These are phyloP conservation scores for Nyctalus aviator DNA, from an alignment of 2,797 vertebrate species.

Conservation along the genomic window DNA sequence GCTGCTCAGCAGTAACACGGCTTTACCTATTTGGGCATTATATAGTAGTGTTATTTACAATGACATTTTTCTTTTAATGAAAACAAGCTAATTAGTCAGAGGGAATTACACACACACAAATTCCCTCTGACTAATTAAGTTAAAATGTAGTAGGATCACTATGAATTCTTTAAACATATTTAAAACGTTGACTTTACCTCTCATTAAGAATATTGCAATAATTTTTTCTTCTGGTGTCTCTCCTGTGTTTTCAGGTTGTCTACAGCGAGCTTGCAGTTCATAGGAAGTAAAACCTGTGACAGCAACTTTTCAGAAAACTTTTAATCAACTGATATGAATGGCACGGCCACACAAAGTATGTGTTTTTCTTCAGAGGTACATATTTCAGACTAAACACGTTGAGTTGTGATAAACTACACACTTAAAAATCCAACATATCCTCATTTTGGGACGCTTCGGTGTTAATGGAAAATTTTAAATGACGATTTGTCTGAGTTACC, in stretches of 20 bases:
- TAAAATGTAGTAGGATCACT: background rate
- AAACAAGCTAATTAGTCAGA: too few relatives aligned
- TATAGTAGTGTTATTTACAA: background rate
- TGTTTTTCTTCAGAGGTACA: background rate
- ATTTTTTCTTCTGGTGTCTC: background rate
- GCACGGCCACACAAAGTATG: too few relatives aligned
- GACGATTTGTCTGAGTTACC: background rate
- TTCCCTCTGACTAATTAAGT: background rate
- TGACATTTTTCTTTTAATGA: background rate
- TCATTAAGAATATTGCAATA: background rate
- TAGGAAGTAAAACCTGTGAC: background rate
- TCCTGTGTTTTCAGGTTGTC: background rate
- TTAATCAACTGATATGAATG: background rate
- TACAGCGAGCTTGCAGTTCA: background rate
- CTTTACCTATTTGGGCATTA: background rate
- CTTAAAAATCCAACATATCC: background rate
- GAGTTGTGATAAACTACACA: background rate
- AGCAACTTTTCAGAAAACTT: background rate
- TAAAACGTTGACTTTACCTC: background rate
- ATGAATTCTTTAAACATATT: background rate
- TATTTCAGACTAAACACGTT: background rate
- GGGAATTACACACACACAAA: background rate
- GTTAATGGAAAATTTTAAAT: background rate
- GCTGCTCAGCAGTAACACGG: background rate
- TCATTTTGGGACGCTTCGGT: background rate